Evolutionary conservation across 2,888 invertebrate species (phyloP), one percentile per base, ranked within the genome.

Genomic region (Yponomeuta evonymella): DNA sequence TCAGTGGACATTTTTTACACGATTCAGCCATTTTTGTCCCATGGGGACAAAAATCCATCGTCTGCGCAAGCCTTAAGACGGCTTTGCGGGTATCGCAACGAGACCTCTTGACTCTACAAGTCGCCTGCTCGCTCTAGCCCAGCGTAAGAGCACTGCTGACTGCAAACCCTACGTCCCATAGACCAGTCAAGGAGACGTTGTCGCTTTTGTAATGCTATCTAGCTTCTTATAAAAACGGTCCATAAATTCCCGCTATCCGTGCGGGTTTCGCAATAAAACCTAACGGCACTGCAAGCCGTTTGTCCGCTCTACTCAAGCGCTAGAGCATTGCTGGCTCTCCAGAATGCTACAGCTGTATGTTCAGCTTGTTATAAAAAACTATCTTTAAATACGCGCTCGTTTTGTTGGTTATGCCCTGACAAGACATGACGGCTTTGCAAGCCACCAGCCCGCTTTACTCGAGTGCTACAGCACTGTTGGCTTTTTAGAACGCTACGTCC

Each of bases 91-190:
- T 36, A 5, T 36, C 36, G 36, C 5, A 36, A 36, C 36, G 5
- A 36, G 36, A 36, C 5, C 36, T 36, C 4, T 36, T 36, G 36
- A 2, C 36, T 36, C 36, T 23, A 23, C 23, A 23, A 0, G 23
- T 23, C 23, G 23, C 23, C 23, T 23, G 23, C 23, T 23, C 23
- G 23, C 23, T 23, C 23, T 23, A 23, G 23, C 23, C 23, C 23
- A 23, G 23, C 23, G 23, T 23, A 23, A 23, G 23, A 23, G 23
- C 23, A 23, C 23, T 23, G 23, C 1, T 23, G 23, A 23, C 23
- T 96, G 70, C 94, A 95, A 95, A 94, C 79, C 94, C 94, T 0
- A 94, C 94, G 0, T 90, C 93, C 0, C 95, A 95, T 77, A 83
- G 83, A 72, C 89, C 90, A 73, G 95, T 95, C 4, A 84, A 84